Evolutionary conservation across 2,113 vertebrate species (phyloP), one percentile per base, ranked within the genome.

Genomic region (Scatophagus argus): DNA sequence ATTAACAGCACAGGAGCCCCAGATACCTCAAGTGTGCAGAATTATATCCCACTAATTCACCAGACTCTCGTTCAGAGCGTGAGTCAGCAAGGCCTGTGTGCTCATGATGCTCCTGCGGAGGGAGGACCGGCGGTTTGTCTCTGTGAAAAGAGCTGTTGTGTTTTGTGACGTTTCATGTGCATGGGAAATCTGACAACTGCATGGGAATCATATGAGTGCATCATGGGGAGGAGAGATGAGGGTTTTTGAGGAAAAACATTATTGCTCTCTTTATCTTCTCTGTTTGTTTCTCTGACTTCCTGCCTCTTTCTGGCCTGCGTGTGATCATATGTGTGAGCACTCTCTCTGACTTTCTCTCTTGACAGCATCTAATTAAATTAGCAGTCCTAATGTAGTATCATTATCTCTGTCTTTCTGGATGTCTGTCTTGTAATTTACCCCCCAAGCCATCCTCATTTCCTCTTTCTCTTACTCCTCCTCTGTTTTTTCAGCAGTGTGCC

Each of bases 11-110:
- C 63, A 66, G 0, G 51, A 74, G 58, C 29, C 52, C 31, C 59
- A 69, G 60, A 81, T 66, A 87, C 77, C 61, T 74, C 66, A 77
- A 60, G 54, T 74, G 54, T 75, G 74, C 72, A 54, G 78, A 83
- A 87, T 89, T 84, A 74, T 66, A 85, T 52, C 62, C 54, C 68
- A 41, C 52, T 34, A 68, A 86, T 77, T 77, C 73, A 64, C 39
- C 74, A 54, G 69, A 80, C 38, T 77, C 49, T 79, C 46, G 8
- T 31, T 29, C 9, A 1, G 59, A 88, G 82, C 83, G 64, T 92
- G 93, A 93, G 86, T 93, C 91, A 93, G 93, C 90, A 91, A 34
- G 79, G 83, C 82, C 85, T 70, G 52, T 46, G 46, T 71, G 56
- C 60, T 79, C 47, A 14, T 74, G 69, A 7, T 67, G 77, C 69